Evolutionary conservation across 2,113 vertebrate species (phyloP).

Genomic region (Sylvietta virens): DNA sequence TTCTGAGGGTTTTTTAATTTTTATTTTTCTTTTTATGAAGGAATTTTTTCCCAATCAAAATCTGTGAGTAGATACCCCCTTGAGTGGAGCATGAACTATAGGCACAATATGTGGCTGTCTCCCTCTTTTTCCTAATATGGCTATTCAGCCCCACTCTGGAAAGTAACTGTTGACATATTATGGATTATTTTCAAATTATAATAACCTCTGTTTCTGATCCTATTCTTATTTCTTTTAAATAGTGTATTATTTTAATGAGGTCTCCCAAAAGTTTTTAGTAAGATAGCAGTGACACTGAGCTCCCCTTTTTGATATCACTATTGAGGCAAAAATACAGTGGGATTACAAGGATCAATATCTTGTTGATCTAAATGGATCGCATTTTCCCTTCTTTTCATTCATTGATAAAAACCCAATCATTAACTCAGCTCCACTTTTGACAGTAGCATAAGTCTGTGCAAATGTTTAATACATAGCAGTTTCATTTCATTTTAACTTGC

Average conservation of each 20-base stretch:
- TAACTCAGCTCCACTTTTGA: neutral
- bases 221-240: neutral
- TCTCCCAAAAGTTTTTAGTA: neutral
- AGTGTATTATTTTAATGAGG: neutral
- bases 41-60: neutral
- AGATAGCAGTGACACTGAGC: neutral
- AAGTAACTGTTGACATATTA: neutral
- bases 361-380: neutral
- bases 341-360: neutral
- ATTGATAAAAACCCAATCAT: neutral
- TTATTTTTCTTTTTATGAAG: neutral
- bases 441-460: neutral
- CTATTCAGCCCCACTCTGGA: neutral
- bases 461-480: neutral
- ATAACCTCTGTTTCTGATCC: neutral
- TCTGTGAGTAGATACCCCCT: neutral
- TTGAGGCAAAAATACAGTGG: neutral
- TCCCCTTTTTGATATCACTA: neutral
- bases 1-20: neutral
- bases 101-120: neutral
- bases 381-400: neutral
- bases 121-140: neutral
- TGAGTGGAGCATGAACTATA: neutral
- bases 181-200: neutral
- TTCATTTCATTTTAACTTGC: neutral